Percentiles rank a stretch among this genome's conserved stretches.
Evolutionary conservation across 2,113 vertebrate species (phyloP).

Genomic region (Hypocryptadius cinnamomeus): DNA sequence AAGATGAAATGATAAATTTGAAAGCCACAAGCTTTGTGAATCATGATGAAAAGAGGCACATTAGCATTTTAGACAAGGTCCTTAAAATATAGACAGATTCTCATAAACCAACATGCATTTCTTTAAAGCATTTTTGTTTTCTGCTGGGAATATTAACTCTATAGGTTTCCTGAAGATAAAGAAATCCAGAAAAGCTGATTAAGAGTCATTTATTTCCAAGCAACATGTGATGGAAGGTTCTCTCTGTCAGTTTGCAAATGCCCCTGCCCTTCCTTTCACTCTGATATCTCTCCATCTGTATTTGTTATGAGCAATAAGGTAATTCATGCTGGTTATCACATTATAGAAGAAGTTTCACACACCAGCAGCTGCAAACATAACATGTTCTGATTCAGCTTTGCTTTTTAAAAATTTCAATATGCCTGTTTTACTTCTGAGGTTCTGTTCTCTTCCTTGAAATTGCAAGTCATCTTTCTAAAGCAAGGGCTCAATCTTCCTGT

Average conservation of each 20-base stretch:
- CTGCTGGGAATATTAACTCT: not conserved
- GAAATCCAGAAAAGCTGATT: not conserved
- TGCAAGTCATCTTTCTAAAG: constrained; percentile 8
- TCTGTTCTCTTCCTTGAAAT: not conserved
- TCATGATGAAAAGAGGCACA: not conserved
- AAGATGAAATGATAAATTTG: not conserved
- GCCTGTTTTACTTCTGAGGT: constrained; percentile 12
- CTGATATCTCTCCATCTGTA: constrained; percentile 36
- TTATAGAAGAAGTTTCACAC: not conserved
- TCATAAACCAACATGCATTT: not conserved
- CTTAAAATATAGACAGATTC: not conserved
- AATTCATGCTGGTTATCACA: not conserved
- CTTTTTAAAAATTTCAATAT: not conserved
- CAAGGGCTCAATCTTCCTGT: not conserved
- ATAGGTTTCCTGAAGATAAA: not conserved
- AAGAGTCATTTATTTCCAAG: not conserved
- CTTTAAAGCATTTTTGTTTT: not conserved
- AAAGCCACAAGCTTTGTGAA: not conserved
- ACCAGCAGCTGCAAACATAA: constrained; percentile 20
- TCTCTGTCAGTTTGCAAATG: not conserved
- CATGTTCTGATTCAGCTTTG: not conserved
- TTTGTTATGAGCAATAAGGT: constrained; percentile 3
- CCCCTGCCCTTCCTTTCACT: constrained; percentile 22
- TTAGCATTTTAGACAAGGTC: not conserved
- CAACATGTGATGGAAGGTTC: not conserved